Base-by-base conservation (phyloP, 2,888 invertebrate genomes). In the Eurytoma adleriae region DNA sequence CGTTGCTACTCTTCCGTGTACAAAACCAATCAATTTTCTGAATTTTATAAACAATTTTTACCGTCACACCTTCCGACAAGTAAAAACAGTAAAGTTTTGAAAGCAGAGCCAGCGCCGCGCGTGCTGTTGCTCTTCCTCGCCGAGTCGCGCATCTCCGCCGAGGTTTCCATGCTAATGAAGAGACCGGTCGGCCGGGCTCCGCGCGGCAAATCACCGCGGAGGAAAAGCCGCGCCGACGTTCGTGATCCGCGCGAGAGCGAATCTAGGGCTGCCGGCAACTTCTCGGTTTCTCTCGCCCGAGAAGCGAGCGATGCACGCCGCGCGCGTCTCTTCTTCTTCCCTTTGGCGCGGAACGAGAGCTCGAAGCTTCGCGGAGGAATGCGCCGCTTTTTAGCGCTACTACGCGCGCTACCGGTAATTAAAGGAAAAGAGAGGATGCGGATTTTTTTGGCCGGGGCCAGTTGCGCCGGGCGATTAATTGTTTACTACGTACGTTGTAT, bases 81-180 rank as follows among this genome's bases (percentile, higher is more conserved):
- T 10, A 54, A 54, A 54, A 54, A 54, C 14, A 16, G 0, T 1
- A 0, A 54, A 10, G 2, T 54, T 16, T 16, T 54, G 14, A 3
- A 54, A 54, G n/a, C n/a, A 52, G n/a, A 54, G 12, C 3, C n/a
- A 14, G 10, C 54, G n/a, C 14, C n/a, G 1, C n/a, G 14, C 14
- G 14, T 54, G 40, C 40, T 40, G 5, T 7, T 7, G n/a, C 16
- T 7, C 2, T 12, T 14, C 54, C 5, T 3, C n/a, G 50, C 50
- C 7, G 4, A 54, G n/a, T 16, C n/a, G n/a, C 16, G 12, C n/a
- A 7, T 16, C n/a, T 16, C 3, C 14, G 16, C 16, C 14, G 10
- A 54, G 16, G 2, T n/a, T 16, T 30, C n/a, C 40, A 71, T 71
- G 71, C 71, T 61, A 71, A 71, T 61, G 71, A 61, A 71, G 24